These are phyloP conservation scores for Itoplectis maculator DNA, from an alignment of 2,888 invertebrate genomes.

Conservation along the genomic window DNA sequence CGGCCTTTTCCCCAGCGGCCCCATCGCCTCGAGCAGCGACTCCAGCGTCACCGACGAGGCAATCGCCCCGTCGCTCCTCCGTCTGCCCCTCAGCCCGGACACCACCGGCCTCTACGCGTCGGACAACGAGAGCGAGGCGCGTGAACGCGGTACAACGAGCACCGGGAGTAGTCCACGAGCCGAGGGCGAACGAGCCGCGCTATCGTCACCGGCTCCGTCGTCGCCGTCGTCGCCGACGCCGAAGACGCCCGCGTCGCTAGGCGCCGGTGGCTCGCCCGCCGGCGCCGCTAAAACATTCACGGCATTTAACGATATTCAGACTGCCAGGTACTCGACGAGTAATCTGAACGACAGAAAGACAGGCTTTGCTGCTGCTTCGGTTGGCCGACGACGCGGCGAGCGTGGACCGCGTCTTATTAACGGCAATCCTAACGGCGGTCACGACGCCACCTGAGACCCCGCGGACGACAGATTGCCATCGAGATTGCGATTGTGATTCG, in stretches of 20 bases:
- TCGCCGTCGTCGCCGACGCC: constrained; percentile 51
- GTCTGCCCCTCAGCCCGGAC: neutral
- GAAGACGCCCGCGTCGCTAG: constrained; percentile 59
- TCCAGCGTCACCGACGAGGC: constrained; percentile 27
- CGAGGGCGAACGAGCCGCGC: constrained; percentile 26
- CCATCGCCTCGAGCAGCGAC: constrained; percentile 40
- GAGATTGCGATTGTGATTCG: constrained; percentile 53
- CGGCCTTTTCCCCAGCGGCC: constrained; percentile 28
- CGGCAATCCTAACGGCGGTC: constrained; percentile 57
- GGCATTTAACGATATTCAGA: constrained; percentile 53
- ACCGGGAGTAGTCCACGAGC: neutral
- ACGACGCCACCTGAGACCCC: constrained; percentile 62
- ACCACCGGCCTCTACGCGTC: neutral
- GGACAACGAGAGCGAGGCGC: neutral
- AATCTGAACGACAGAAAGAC: constrained; percentile 52
- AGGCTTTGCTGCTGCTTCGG: constrained; percentile 37
- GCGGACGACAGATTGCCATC: constrained; percentile 25
- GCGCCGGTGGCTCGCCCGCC: constrained; percentile 30
- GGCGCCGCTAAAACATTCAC: constrained; percentile 39
- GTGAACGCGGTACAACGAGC: too few relatives aligned
- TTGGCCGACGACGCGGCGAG: constrained; percentile 53
- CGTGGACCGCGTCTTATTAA: constrained; percentile 61
- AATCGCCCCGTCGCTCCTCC: constrained; percentile 48
- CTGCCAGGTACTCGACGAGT: constrained; percentile 56
- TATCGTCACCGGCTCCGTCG: constrained; percentile 44